These are phyloP conservation scores for Chaetorhynchus papuensis DNA, from an alignment of 2,113 vertebrate genomes.

Conservation along the genomic window DNA sequence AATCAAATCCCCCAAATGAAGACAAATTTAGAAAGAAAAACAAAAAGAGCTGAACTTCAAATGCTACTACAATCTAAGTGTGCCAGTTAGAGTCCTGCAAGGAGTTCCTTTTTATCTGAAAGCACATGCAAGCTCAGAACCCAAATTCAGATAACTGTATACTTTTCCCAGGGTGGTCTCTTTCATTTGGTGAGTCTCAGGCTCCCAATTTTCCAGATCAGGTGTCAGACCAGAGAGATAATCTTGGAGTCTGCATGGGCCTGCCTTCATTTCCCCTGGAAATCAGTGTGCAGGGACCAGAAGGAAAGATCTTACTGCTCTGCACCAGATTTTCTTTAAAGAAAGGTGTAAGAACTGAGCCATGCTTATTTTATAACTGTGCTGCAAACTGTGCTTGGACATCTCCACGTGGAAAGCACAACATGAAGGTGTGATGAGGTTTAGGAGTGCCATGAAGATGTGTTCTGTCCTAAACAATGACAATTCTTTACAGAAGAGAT, in stretches of 20 bases:
- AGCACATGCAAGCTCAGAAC: not conserved
- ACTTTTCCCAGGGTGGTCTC: not conserved
- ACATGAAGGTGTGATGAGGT: not conserved
- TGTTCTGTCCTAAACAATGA: not conserved
- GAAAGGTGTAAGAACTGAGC: not conserved
- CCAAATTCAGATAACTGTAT: not conserved
- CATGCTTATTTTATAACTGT: not conserved
- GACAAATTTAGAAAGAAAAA: not conserved
- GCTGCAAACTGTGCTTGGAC: not conserved
- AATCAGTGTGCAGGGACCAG: not conserved
- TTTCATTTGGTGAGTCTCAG: not conserved
- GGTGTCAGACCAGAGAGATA: not conserved
- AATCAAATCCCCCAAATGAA: not conserved
- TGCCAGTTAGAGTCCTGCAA: not conserved
- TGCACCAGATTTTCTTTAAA: not conserved
- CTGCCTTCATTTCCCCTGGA: not conserved
- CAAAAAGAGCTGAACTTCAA: not conserved
- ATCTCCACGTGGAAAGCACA: not conserved
- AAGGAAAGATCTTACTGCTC: not conserved
- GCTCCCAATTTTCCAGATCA: not conserved
- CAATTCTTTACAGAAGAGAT: not conserved
- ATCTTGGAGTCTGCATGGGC: rapidly evolving
- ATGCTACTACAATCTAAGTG: not conserved
- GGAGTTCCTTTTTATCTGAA: not conserved
- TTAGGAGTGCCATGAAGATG: not conserved